Percentiles rank a stretch among this genome's conserved stretches.
phyloP scores from a whole-genome alignment of 37 sponge, comb jelly and placozoan species.

The Theonella swinhoei region DNA sequence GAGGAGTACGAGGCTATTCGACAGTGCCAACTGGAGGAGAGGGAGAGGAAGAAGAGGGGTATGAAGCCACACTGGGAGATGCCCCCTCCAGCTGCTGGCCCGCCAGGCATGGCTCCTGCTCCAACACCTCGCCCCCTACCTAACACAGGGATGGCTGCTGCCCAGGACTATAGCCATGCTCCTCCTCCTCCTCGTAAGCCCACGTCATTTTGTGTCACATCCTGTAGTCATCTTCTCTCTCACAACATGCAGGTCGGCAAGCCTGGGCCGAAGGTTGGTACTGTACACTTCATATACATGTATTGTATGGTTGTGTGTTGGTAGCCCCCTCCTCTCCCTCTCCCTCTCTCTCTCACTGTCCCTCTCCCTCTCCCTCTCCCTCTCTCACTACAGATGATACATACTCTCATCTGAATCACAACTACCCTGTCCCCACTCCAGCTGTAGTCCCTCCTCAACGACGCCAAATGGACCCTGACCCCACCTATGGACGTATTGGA shows the following conservation, averaged over 20 bases:
- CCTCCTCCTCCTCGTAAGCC: conserved; percentile 12
- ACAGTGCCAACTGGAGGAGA: conserved; percentile 12
- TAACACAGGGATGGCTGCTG: not conserved
- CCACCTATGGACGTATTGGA: not conserved
- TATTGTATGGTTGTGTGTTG: too few species aligned
- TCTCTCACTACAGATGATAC: too few species aligned
- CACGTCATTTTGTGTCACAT: too few species aligned
- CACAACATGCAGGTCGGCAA: too few species aligned
- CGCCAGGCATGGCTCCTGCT: not conserved
- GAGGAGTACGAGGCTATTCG: conserved; percentile 39
- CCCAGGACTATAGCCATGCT: not conserved
- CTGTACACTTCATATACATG: too few species aligned
- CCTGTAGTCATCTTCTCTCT: too few species aligned
- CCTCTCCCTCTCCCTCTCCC: too few species aligned
- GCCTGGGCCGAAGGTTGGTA: too few species aligned
- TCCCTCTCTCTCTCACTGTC: too few species aligned
- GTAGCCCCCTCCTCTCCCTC: too few species aligned
- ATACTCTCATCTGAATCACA: too few species aligned
- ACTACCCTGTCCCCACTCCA: not conserved
- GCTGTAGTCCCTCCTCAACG: not conserved
- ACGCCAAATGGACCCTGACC: not conserved
- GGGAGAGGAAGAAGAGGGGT: not conserved
- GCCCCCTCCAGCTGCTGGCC: not conserved
- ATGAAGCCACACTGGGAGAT: not conserved
- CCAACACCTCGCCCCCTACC: not conserved